Conservation (phyloP, 2,113 vertebrate species). For the Gadus macrocephalus region DNA sequence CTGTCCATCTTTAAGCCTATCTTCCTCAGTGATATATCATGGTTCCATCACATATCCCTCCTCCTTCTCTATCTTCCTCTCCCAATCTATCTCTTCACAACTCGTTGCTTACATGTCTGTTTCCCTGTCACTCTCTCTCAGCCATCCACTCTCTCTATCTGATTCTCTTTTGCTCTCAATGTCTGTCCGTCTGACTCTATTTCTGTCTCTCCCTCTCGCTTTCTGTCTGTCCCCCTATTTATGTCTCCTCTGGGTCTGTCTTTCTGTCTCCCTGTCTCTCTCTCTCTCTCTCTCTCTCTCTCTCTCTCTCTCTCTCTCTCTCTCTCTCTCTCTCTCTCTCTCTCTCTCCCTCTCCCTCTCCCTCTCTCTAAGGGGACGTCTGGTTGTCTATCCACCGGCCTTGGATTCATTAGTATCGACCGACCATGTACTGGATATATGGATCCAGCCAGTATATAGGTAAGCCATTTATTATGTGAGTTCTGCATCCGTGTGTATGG, state of each 20-base stretch:
- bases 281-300: background rate
- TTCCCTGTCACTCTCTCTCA: too few relatives aligned
- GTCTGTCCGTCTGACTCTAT: background rate
- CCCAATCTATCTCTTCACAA: too few relatives aligned
- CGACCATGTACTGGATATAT: slow-evolving; percentile 68
- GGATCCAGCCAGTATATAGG: slow-evolving; percentile 67
- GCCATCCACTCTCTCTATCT: background rate
- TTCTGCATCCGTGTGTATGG: slow-evolving; percentile 41
- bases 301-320: too few relatives aligned
- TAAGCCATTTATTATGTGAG: slow-evolving; percentile 62
- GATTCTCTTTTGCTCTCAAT: background rate
- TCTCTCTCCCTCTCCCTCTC: too few relatives aligned
- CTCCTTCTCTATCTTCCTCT: too few relatives aligned
- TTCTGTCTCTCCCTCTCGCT: background rate
- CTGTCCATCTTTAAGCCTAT: too few relatives aligned
- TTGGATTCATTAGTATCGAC: slow-evolving; percentile 65
- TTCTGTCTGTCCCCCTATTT: too few relatives aligned
- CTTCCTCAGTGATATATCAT: too few relatives aligned
- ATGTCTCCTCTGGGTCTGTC: too few relatives aligned
- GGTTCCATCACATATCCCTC: too few relatives aligned
- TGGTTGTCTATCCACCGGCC: slow-evolving; percentile 47
- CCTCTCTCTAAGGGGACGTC: slow-evolving; percentile 52
- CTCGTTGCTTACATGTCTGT: too few relatives aligned
- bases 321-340: background rate
- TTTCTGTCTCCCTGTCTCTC: background rate